These are phyloP conservation scores for Moxostoma hubbsi DNA, from an alignment of 2,797 vertebrate genomes.

Conservation along the genomic window DNA sequence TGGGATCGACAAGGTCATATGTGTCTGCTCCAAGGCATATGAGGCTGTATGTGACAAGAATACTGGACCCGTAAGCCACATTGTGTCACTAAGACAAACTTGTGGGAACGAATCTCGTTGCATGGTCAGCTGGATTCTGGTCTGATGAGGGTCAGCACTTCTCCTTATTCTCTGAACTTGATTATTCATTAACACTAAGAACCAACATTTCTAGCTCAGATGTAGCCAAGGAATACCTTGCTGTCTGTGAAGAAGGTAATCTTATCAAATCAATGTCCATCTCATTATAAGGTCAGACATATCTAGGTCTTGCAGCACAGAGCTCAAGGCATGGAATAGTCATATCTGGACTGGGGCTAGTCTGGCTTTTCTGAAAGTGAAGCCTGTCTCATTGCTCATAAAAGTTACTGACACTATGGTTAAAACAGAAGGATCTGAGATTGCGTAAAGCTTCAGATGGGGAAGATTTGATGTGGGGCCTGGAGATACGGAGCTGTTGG, in stretches of 20 bases:
- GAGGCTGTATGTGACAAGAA: too few relatives aligned
- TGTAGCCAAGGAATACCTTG: not conserved
- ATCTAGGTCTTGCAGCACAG: not conserved
- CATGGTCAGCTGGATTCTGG: not conserved
- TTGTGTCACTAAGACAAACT: not conserved
- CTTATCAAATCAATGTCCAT: not conserved
- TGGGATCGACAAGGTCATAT: not conserved
- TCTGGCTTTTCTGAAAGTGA: not conserved
- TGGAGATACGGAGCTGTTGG: slow-evolving; percentile 29
- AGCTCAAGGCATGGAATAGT: not conserved
- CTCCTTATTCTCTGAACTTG: not conserved
- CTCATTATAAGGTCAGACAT: not conserved
- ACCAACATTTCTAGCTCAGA: not conserved
- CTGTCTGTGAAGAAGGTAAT: slow-evolving; percentile 2
- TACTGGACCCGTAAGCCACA: not conserved
- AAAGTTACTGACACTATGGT: slow-evolving; percentile 45
- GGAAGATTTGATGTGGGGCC: slow-evolving; percentile 5
- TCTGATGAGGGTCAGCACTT: not conserved
- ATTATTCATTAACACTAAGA: not conserved
- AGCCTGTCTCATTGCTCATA: not conserved
- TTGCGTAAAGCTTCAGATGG: not conserved
- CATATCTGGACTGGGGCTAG: not conserved
- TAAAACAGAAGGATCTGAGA: slow-evolving; percentile 36
- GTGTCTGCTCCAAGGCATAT: not conserved
- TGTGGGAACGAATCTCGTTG: not conserved